Conservation (phyloP, 2,888 invertebrate species). For the Coelopa pilipes region DNA sequence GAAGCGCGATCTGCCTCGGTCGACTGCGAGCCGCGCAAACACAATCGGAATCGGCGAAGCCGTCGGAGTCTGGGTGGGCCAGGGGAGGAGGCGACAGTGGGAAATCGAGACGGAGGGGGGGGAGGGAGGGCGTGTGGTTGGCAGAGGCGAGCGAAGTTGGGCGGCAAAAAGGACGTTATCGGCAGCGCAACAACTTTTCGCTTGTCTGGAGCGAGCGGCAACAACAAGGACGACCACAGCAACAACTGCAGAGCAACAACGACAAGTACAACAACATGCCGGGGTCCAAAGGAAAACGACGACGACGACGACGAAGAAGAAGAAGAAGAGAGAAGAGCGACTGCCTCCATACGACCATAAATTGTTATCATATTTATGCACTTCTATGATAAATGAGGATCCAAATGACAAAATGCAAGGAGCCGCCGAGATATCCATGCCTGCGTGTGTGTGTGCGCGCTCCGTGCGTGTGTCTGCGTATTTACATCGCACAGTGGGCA, state of each 20-base stretch:
- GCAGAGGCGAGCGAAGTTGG: no score
- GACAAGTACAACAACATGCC: neutral
- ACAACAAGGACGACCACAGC: neutral
- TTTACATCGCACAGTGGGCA: neutral
- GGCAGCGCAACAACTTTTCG: slow-evolving; percentile 5
- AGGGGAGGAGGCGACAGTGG: no score
- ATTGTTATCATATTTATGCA: slow-evolving; percentile 62
- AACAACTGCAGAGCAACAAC: neutral
- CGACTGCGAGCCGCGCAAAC: no score
- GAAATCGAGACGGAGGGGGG: no score
- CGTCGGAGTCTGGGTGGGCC: no score
- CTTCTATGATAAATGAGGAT: slow-evolving; percentile 65
- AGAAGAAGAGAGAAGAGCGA: neutral
- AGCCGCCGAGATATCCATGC: slow-evolving; percentile 28
- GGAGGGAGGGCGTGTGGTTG: no score
- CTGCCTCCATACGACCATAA: slow-evolving; percentile 47
- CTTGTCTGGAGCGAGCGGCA: slow-evolving; percentile 10
- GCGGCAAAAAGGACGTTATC: neutral
- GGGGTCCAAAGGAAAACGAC: no score
- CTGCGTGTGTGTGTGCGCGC: slow-evolving; percentile 14
- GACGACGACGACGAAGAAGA: no score
- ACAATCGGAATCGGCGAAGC: no score
- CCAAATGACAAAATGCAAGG: slow-evolving; percentile 60
- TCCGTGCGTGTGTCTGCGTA: neutral
- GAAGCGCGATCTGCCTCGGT: no score